Evolutionary conservation across 2,888 invertebrate genomes (phyloP), one percentile per base, ranked within the genome.

Genomic region (Crepidodera aurea): DNA sequence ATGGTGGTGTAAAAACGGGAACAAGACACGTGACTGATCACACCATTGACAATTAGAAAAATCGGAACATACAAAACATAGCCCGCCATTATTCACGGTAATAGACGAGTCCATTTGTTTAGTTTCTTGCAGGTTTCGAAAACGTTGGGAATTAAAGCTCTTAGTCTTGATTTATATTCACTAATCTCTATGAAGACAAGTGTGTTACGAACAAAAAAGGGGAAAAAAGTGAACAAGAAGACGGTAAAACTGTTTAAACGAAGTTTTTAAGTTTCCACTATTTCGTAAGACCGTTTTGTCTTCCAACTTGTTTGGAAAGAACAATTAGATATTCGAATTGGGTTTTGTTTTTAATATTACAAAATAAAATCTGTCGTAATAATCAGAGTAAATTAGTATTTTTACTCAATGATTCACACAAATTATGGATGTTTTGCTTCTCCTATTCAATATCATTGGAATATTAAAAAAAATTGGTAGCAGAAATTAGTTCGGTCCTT

Each of bases 161-260:
- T 57, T 58, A 60, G 64, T 54, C 64, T 67, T 64, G 67, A 67
- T 67, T 67, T 67, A 67, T 67, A 62, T 51, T 16, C 54, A 42
- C 62, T 64, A 64, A 62, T 62, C 60, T 62, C 50, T 57, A 51
- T 60, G 60, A 55, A 60, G 65, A 65, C 62, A 51, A 62, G 66
- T 59, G 60, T 58, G 55, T 53, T 39, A 12, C 39, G 32, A 15
- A 19, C 27, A 42, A 65, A 59, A 50, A 60, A 48, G 46, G 12
- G 15, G 32, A 16, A 29, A 59, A 34, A 40, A 15, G 15, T 18
- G 12, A 18, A 13, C 1, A 4, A 32, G 18, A 22, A 16, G 1
- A 22, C 18, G 25, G 15, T 34, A 60, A 22, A 40, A 18, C 39
- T 48, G 15, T 48, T 40, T 50, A 19, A 51, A 37, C 44, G 25